phyloP scores from a whole-genome alignment of 1,140 invertebrate genomes.

The Drosophila subpulchrella region DNA sequence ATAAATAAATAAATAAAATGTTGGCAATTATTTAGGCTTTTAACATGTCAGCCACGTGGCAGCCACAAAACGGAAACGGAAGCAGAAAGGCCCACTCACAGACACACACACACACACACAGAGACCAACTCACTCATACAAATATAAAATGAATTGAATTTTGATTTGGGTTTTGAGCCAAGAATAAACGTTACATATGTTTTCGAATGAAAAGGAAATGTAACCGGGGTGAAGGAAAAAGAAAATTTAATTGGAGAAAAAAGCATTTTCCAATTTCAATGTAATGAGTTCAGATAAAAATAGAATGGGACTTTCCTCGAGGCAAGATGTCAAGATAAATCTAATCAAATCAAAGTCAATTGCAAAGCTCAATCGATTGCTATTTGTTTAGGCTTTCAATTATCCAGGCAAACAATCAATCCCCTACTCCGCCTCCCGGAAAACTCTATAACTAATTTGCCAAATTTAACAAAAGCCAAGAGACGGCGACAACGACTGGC shows the following conservation, averaged over 20 bases:
- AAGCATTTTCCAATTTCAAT: background rate
- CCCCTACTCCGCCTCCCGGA: background rate
- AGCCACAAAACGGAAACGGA: constrained; percentile 68
- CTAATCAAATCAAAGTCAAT: constrained; percentile 32
- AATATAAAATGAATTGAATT: constrained; percentile 55
- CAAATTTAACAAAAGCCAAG: constrained; percentile 62
- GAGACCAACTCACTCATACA: constrained; percentile 7
- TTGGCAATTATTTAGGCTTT: constrained; percentile 72
- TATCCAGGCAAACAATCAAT: constrained; percentile 24
- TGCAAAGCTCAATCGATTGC: constrained; percentile 16
- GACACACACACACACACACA: constrained; percentile 14
- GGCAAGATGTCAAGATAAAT: background rate
- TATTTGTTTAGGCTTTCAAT: constrained; percentile 39
- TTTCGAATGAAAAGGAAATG: constrained; percentile 10
- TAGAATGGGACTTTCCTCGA: background rate
- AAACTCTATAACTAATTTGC: constrained; percentile 53
- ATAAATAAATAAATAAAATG: constrained; percentile 61
- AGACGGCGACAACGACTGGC: background rate
- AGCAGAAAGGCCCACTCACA: constrained; percentile 27
- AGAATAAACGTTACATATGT: constrained; percentile 55
- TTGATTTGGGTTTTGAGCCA: constrained; percentile 57
- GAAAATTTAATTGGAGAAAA: constrained; percentile 31
- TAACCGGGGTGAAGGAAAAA: constrained; percentile 11
- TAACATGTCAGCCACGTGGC: constrained; percentile 74
- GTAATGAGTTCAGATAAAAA: background rate